These are phyloP conservation scores for Melitaea athalia DNA, from an alignment of 2,888 invertebrate species.

Conservation along the genomic window DNA sequence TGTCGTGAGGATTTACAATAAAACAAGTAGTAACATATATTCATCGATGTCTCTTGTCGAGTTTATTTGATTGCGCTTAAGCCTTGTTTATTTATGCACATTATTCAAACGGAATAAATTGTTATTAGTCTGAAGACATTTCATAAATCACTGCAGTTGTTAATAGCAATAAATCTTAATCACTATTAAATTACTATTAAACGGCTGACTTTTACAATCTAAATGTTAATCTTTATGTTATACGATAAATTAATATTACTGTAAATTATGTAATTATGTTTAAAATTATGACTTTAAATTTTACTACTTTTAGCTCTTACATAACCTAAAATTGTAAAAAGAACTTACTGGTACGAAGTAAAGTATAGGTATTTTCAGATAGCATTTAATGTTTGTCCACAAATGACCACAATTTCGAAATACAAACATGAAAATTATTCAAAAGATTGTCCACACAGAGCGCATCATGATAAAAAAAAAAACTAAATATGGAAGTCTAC, in stretches of 20 bases:
- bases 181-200: conserved; percentile 5
- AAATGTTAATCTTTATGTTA: background rate
- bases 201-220: background rate
- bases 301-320: background rate
- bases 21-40: conserved; percentile 22
- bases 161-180: conserved; percentile 6
- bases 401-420: no score
- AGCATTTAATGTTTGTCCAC: no score
- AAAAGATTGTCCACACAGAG: background rate
- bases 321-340: no score
- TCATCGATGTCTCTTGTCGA: conserved; percentile 14
- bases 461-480: background rate
- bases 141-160: conserved; percentile 5
- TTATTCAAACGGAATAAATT: conserved; percentile 13
- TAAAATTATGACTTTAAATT: background rate
- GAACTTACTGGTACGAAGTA: no score
- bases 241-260: background rate
- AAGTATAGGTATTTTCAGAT: no score
- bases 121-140: background rate
- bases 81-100: conserved; percentile 15
- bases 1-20: conserved; percentile 24
- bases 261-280: background rate
- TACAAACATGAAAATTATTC: background rate
- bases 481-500: background rate
- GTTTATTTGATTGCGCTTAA: conserved; percentile 19